These are phyloP conservation scores for Plectus sambesii DNA, from an alignment of 1,140 invertebrate genomes.

Conservation along the genomic window DNA sequence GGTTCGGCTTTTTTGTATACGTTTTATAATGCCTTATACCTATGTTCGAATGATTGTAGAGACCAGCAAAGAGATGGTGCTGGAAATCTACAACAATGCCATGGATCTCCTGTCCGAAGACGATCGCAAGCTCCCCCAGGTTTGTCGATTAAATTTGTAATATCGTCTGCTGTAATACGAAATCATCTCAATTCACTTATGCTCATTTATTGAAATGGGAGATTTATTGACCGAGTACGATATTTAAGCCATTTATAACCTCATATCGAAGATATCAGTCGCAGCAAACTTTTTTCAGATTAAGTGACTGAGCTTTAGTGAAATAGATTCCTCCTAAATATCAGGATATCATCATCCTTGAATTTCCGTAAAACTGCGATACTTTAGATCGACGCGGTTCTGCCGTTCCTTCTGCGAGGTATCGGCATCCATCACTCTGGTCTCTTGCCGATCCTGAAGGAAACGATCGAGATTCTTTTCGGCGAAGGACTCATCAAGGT, in stretches of 20 bases:
- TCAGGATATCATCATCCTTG: conserved; percentile 1
- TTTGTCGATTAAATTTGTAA: conserved; percentile 19
- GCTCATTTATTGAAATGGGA: too few relatives aligned
- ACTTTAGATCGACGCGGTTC: conserved; percentile 66
- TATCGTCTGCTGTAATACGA: not conserved
- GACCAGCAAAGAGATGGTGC: conserved; percentile 83
- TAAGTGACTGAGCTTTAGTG: not conserved
- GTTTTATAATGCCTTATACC: conserved; percentile 5
- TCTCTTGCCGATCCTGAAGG: conserved; percentile 88
- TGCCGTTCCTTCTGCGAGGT: conserved; percentile 79
- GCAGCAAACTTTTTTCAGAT: too few relatives aligned
- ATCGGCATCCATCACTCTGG: conserved; percentile 95
- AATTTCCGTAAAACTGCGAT: not conserved
- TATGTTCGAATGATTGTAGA: conserved; percentile 36
- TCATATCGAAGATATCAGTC: too few relatives aligned
- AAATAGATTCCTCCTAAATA: not conserved
- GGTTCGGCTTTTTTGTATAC: conserved; percentile 52
- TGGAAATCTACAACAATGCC: conserved; percentile 94
- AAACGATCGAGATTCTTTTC: conserved; percentile 97
- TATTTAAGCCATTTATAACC: too few relatives aligned
- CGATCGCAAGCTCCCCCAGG: conserved; percentile 85
- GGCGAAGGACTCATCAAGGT: conserved; percentile 85
- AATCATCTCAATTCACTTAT: too few relatives aligned
- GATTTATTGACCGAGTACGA: too few relatives aligned
- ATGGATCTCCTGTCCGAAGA: conserved; percentile 88